phyloP scores from a whole-genome alignment of 1,140 invertebrate genomes.

The Phortica variegata region DNA sequence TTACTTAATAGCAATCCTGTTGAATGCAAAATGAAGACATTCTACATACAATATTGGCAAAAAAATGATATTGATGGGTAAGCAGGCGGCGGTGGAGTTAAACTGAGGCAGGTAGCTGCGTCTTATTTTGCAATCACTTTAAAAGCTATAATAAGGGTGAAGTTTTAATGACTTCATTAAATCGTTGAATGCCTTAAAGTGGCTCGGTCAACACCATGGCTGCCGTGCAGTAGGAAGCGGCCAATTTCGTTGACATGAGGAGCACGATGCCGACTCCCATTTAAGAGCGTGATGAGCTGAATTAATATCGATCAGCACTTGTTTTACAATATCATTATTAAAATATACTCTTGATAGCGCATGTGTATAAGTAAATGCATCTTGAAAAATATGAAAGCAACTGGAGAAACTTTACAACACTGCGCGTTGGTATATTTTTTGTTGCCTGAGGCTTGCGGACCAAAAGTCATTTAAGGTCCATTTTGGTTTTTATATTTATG shows the following conservation, averaged over 20 bases:
- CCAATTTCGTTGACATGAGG: conserved; percentile 20
- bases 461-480: too few species aligned
- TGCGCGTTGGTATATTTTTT: too few species aligned
- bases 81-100: conserved; percentile 1
- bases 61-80: too few species aligned
- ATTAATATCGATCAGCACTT: conserved; percentile 26
- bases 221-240: conserved; percentile 2
- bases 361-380: too few species aligned
- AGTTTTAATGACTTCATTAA: conserved; percentile 55
- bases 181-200: conserved; percentile 6
- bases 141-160: conserved; percentile 55
- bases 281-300: conserved; percentile 34
- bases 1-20: conserved; percentile 49
- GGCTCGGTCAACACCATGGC: not conserved
- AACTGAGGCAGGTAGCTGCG: conserved; percentile 8
- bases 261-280: conserved; percentile 40
- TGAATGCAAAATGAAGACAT: conserved; percentile 51
- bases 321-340: conserved; percentile 31
- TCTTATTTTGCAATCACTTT: conserved; percentile 51
- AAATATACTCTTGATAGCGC: conserved; percentile 29
- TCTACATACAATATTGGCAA: conserved; percentile 15
- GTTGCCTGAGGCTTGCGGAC: too few species aligned
- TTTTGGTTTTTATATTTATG: too few species aligned
- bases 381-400: too few species aligned
- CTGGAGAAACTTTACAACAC: too few species aligned